Evolutionary conservation across 2,797 vertebrate genomes (phyloP), one percentile per base, ranked within the genome.

Genomic region (Zalophus californianus): DNA sequence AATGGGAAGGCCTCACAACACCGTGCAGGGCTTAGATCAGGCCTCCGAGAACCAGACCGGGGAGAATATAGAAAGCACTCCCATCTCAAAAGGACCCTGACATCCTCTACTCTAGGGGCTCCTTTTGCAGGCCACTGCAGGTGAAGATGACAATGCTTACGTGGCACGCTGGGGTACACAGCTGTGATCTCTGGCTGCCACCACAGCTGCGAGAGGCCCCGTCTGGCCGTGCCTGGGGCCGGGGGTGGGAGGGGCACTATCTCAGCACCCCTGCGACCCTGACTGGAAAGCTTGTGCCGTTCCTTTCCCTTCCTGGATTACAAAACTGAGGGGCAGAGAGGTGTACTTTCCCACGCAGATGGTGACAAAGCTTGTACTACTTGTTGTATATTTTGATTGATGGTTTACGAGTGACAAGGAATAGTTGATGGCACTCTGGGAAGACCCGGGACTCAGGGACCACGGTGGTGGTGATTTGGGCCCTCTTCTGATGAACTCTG

Each of bases 131-230:
- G 20, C 38, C 35, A 20, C 2, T n/a, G 79, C 62, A 58, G 8
- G 9, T 7, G n/a, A 66, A 58, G 44, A 54, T 18, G 72, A 38
- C 10, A 25, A 3, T 6, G 7, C 56, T 7, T 75, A 18, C 27
- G 21, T 12, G 29, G 13, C 7, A 44, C 1, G 15, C 60, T 62
- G 6, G 50, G 50, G 27, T 38, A 18, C 60, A 21, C 20, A 14
- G 25, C 27, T 23, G 2, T 6, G 15, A 9, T 50, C 72, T 9
- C 50, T 1, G 7, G 83, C 10, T 41, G 52, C 68, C 20, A 7
- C 18, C 0, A 0, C 1, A 15, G 48, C 27, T 54, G 23, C 12
- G 50, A 1, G 25, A 44, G 15, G 38, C 5, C 13, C 35, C 16
- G 2, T 11, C 35, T 20, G 16, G 54, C 62, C 29, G 23, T 58